phyloP scores from a whole-genome alignment of 2,113 vertebrate species.

The Scopus umbretta region DNA sequence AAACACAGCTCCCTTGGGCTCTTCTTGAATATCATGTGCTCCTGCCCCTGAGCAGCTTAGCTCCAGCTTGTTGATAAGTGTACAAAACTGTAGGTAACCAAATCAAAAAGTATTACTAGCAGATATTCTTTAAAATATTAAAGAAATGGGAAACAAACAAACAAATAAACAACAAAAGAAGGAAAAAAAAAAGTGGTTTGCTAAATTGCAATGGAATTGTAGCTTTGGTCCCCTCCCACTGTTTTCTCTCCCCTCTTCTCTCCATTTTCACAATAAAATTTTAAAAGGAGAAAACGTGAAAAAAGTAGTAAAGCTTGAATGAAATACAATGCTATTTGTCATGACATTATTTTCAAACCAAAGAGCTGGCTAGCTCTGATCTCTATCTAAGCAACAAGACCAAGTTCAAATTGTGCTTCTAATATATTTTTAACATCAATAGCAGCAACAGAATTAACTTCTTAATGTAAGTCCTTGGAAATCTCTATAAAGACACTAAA shows the following conservation, averaged over 20 bases:
- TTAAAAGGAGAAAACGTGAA: neutral
- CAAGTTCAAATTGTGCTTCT: neutral
- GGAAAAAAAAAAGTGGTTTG: neutral
- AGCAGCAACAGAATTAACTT: constrained; percentile 19
- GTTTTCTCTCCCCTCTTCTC: neutral
- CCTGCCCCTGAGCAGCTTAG: neutral
- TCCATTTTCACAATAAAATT: neutral
- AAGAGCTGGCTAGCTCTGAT: neutral
- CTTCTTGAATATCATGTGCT: neutral
- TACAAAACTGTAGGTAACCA: neutral
- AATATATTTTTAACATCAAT: constrained; percentile 27
- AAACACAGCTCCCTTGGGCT: neutral
- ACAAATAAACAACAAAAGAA: neutral
- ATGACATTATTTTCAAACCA: neutral
- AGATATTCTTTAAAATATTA: neutral
- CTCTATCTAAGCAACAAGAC: neutral
- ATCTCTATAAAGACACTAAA: constrained; percentile 20
- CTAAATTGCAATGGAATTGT: neutral
- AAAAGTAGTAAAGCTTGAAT: neutral
- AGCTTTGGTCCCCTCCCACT: neutral
- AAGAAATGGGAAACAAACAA: neutral
- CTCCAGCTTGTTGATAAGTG: neutral
- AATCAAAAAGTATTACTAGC: neutral
- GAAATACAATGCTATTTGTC: neutral
- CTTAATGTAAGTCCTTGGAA: neutral